Conservation (phyloP, 2,888 invertebrate species). For the Zaprionus obscuricornis region DNA sequence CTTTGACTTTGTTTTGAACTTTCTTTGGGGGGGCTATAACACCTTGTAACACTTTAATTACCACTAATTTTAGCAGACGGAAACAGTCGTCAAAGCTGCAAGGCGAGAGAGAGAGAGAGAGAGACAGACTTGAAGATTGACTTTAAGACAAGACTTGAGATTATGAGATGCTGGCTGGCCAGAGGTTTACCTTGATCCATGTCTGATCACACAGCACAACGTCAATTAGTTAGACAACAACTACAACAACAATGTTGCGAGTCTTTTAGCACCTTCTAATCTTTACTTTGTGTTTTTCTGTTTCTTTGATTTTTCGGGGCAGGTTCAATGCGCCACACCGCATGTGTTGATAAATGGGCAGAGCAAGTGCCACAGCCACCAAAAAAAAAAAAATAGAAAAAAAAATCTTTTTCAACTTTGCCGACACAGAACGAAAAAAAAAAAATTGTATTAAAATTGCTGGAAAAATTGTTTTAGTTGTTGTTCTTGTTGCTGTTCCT, state of each 20-base stretch:
- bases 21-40: conserved; percentile 56
- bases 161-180: conserved; percentile 23
- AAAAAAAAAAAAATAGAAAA: no score
- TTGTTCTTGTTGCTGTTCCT: background rate
- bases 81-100: background rate
- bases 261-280: conserved; percentile 51
- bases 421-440: no score
- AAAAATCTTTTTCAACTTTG: no score
- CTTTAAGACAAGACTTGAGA: no score
- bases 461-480: conserved; percentile 17
- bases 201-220: conserved; percentile 25
- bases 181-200: conserved; percentile 42
- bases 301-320: conserved; percentile 14
- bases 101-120: background rate
- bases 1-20: conserved; percentile 22
- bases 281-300: conserved; percentile 3
- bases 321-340: conserved; percentile 33
- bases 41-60: conserved; percentile 77
- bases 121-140: no score
- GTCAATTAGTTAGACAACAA: conserved; percentile 60
- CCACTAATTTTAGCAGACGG: conserved; percentile 56
- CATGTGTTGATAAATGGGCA: conserved; percentile 28
- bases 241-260: conserved; percentile 31
- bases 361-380: conserved; percentile 43
- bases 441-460: no score